Conservation (phyloP, 2,797 vertebrate species). For the Acanthurus tractus region DNA sequence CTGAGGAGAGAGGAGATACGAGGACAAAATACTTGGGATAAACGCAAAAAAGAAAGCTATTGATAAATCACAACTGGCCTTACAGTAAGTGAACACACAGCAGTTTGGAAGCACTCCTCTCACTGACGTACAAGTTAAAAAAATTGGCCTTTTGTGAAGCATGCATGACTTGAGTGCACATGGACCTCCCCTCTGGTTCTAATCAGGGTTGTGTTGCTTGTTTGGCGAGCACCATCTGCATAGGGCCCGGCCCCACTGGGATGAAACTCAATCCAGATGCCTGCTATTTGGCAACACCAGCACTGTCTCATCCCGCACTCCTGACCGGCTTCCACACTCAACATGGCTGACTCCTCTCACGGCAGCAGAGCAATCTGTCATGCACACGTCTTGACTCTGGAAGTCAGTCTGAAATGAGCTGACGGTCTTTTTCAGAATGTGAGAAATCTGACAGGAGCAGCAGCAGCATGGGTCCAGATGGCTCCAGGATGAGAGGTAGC, state of each 20-base stretch:
- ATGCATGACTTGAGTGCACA: slow-evolving; percentile 62
- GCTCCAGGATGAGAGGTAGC: background rate
- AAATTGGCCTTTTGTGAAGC: slow-evolving; percentile 74
- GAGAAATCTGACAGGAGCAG: background rate
- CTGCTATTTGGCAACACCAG: slow-evolving; percentile 75
- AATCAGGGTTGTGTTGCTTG: slow-evolving; percentile 79
- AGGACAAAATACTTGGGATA: background rate
- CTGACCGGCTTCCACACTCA: slow-evolving; percentile 35
- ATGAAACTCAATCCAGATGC: slow-evolving; percentile 84
- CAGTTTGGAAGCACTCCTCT: slow-evolving; percentile 34
- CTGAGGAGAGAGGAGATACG: too few species aligned
- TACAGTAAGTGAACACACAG: slow-evolving; percentile 51
- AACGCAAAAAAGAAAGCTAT: slow-evolving; percentile 31
- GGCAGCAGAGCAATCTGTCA: slow-evolving; percentile 16
- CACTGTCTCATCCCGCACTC: slow-evolving; percentile 58
- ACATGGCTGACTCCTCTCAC: slow-evolving; percentile 11
- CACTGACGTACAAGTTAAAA: slow-evolving; percentile 59
- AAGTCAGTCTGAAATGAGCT: background rate
- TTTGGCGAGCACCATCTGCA: slow-evolving; percentile 80
- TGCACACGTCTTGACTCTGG: background rate
- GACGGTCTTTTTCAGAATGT: background rate
- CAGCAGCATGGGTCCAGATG: background rate
- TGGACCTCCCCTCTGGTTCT: slow-evolving; percentile 76
- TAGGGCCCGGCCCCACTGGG: slow-evolving; percentile 66
- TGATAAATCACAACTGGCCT: slow-evolving; percentile 37